These are phyloP conservation scores for Ciconia boyciana DNA, from an alignment of 2,113 vertebrate species.

Conservation along the genomic window DNA sequence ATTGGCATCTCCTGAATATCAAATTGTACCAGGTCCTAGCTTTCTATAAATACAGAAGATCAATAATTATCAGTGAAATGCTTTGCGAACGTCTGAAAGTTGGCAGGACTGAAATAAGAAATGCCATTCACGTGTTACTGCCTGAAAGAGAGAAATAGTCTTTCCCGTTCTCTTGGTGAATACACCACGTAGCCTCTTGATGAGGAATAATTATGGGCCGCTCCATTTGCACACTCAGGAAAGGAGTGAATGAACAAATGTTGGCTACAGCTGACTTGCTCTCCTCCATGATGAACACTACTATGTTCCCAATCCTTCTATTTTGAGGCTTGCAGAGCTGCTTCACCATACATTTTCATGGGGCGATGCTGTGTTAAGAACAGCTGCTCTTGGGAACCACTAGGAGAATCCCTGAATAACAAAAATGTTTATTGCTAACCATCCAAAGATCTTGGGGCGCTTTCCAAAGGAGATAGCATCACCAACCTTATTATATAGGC, in stretches of 20 bases:
- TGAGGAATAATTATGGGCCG: background rate
- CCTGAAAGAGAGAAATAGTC: slow-evolving; percentile 10
- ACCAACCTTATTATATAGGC: background rate
- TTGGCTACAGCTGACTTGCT: background rate
- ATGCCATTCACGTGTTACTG: slow-evolving; percentile 14
- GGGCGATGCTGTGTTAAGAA: background rate
- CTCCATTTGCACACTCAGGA: slow-evolving; percentile 21
- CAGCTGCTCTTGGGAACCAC: background rate
- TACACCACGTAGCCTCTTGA: background rate
- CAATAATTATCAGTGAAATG: slow-evolving; percentile 64
- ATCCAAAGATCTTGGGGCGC: background rate
- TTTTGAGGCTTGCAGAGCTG: background rate
- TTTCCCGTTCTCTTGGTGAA: background rate
- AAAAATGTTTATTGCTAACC: background rate
- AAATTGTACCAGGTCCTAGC: slow-evolving; percentile 3
- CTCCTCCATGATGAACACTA: background rate
- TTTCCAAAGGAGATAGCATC: background rate
- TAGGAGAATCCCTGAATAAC: background rate
- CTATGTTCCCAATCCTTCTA: background rate
- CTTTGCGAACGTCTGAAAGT: slow-evolving; percentile 41
- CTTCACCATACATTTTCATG: background rate
- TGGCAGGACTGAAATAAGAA: slow-evolving; percentile 56
- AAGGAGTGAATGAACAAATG: background rate
- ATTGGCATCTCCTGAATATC: slow-evolving; percentile 61
- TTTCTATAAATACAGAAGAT: slow-evolving; percentile 63